Base-by-base conservation (phyloP, 2,113 vertebrate species). In the Podocnemis expansa region DNA sequence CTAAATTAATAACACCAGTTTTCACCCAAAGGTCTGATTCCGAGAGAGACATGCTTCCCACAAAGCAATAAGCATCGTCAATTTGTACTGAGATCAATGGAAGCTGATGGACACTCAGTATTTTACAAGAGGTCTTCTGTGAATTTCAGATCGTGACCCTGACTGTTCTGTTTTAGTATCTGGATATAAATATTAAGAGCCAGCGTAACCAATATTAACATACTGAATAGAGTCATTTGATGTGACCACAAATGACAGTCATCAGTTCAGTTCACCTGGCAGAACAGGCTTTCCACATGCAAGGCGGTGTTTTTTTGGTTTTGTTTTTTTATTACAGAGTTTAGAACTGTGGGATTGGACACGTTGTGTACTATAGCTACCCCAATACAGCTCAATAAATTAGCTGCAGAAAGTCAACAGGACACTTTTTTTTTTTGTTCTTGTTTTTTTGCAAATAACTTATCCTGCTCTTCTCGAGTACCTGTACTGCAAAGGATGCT, bases 401-500 rank as follows among this genome's bases (percentile, higher is more conserved):
- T 4, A 21, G 76, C 4, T 47, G 31, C 5, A 0, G 6, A 27
- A 58, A 45, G 19, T 25, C 70, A 87, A 76, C 10, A 73, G 11
- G 34, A 17, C 63, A 67, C 34, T n/a, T 67, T n/a, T n/a, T 12
- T 75, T n/a, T n/a, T n/a, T n/a, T n/a, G 38, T 8, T 51, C 49
- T 51, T 38, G 78, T 47, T 25, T 84, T n/a, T 51, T 27, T n/a
- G 34, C 9, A 73, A 41, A 27, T n/a, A 47, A 10, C 21, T 51
- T 80, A 8, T 60, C 5, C 41, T 75, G 10, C 31, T 38, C 38
- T 86, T n/a, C 90, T 89, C 47, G 47, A 88, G 54, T 99, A 99
- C 99, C 99, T 99, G 97, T 99, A 99, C 80, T 99, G 98, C 24
- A 99, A 98, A 81, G 99, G 99, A 89, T 99, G 98, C 89, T 99